phyloP scores from a whole-genome alignment of 2,888 invertebrate species.

The Lymantria monacha region DNA sequence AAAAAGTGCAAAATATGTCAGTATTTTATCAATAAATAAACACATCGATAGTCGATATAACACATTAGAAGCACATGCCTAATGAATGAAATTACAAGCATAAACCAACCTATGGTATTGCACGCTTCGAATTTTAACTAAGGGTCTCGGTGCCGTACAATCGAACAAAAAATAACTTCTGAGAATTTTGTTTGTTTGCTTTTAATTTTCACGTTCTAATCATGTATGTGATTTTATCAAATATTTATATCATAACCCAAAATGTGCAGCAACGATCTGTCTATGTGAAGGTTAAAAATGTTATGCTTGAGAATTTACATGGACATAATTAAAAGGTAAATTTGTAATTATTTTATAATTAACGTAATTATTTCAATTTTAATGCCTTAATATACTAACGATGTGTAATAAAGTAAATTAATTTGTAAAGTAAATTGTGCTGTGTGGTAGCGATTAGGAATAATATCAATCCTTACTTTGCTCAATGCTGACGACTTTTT shows the following conservation, averaged over 20 bases:
- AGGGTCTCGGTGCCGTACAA: constrained; percentile 29
- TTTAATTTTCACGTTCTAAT: constrained; percentile 11
- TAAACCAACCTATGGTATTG: constrained; percentile 31
- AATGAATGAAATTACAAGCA: constrained; percentile 44
- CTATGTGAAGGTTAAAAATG: not conserved
- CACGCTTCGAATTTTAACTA: constrained; percentile 46
- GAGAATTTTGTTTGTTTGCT: constrained; percentile 13
- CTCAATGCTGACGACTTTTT: no score
- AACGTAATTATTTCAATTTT: no score
- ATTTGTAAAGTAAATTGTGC: no score
- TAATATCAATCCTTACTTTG: no score
- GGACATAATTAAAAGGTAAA: no score
- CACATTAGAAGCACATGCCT: constrained; percentile 33
- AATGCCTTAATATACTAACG: no score
- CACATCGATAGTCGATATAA: constrained; percentile 9
- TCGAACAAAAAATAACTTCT: constrained; percentile 14
- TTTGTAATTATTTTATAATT: no score
- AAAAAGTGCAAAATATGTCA: no score
- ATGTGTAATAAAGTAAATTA: no score
- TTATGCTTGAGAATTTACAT: not conserved
- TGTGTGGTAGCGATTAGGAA: no score
- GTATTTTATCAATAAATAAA: no score
- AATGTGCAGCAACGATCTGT: not conserved
- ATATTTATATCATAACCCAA: not conserved
- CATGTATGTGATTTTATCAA: constrained; percentile 1